These are phyloP conservation scores for Neoaliturus tenellus DNA, from an alignment of 2,888 invertebrate species.

Conservation along the genomic window DNA sequence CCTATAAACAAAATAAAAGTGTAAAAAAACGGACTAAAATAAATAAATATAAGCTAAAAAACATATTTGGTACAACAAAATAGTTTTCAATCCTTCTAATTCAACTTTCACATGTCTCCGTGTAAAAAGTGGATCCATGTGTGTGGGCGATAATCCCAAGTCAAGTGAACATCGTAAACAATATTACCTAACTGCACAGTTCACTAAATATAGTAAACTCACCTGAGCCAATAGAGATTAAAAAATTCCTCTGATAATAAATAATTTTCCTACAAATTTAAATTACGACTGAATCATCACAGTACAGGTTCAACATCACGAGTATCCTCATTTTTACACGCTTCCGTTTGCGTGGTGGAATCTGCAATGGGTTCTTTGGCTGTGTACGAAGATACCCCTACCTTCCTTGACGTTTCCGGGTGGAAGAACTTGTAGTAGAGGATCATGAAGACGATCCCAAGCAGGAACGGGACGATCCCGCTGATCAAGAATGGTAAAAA, in stretches of 20 bases:
- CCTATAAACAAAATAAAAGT: too few species aligned
- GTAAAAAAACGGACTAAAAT: too few species aligned
- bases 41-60: too few species aligned
- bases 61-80: too few species aligned
- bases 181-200: not conserved
- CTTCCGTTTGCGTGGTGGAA: slow-evolving; percentile 25
- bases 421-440: slow-evolving; percentile 78
- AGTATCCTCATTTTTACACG: slow-evolving; percentile 37
- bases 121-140: slow-evolving; percentile 15
- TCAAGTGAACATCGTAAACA: not conserved
- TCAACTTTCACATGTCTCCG: not conserved
- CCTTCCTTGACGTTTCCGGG: slow-evolving; percentile 56
- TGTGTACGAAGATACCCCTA: slow-evolving; percentile 45
- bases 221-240: too few species aligned
- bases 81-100: too few species aligned
- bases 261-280: too few species aligned
- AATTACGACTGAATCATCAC: slow-evolving; percentile 17
- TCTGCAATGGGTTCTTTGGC: slow-evolving; percentile 45
- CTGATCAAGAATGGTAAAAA: slow-evolving; percentile 79
- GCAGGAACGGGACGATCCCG: slow-evolving; percentile 79
- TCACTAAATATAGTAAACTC: too few species aligned
- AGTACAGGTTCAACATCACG: slow-evolving; percentile 35
- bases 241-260: too few species aligned
- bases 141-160: not conserved
- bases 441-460: slow-evolving; percentile 82